phyloP scores from a whole-genome alignment of 2,888 invertebrate species.

The Amphimallon solstitiale region DNA sequence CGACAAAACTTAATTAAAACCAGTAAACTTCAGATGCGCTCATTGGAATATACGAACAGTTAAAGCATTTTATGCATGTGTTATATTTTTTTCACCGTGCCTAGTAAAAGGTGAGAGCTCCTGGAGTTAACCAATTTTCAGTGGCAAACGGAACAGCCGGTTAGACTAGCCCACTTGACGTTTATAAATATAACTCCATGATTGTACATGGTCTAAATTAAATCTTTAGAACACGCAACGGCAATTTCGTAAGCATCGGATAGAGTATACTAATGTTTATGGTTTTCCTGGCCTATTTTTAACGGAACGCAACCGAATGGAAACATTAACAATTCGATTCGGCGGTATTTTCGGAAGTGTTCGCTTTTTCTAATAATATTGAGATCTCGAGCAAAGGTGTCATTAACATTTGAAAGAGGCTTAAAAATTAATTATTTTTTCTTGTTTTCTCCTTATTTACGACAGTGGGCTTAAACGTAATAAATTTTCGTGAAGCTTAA shows the following conservation, averaged over 20 bases:
- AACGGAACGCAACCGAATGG: constrained; percentile 38
- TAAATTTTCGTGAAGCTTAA: too few species aligned
- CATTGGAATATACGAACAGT: background rate
- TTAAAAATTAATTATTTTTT: too few species aligned
- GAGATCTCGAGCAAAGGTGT: too few species aligned
- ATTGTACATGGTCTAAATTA: constrained; percentile 49
- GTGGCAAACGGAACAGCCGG: constrained; percentile 17
- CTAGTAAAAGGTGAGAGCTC: background rate
- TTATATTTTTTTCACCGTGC: background rate
- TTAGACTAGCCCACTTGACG: constrained; percentile 43
- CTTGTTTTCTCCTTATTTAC: too few species aligned
- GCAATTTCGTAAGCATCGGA: constrained; percentile 50
- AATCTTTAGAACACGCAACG: constrained; percentile 52
- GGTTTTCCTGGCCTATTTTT: constrained; percentile 49
- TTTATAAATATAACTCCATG: constrained; percentile 53
- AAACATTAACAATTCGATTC: constrained; percentile 42
- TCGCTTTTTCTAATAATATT: too few species aligned
- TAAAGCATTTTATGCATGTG: background rate
- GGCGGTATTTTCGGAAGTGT: constrained; percentile 9
- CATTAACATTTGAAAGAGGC: too few species aligned
- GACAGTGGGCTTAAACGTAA: too few species aligned
- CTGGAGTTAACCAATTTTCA: background rate
- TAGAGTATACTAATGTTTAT: constrained; percentile 47
- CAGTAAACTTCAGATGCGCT: constrained; percentile 21
- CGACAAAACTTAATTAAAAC: constrained; percentile 32